These are phyloP conservation scores for Hoplostethus mediterraneus DNA, from an alignment of 2,797 vertebrate genomes.

Conservation along the genomic window DNA sequence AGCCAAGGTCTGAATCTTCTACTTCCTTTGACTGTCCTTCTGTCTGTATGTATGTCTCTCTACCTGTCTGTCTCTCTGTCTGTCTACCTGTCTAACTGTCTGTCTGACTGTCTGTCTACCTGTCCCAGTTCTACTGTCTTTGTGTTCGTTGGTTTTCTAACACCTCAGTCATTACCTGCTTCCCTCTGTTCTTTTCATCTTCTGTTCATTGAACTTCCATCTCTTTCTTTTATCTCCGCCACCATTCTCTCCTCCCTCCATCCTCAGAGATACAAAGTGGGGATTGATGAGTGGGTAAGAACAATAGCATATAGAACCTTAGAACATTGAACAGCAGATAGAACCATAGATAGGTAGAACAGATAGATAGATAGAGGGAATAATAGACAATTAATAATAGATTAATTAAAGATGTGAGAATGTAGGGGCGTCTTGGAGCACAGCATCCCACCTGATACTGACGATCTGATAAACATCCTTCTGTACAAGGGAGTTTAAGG, in stretches of 20 bases:
- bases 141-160: too few relatives aligned
- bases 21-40: not conserved
- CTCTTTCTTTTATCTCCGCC: too few relatives aligned
- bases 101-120: slow-evolving; percentile 2
- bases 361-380: too few relatives aligned
- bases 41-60: not conserved
- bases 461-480: too few relatives aligned
- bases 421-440: too few relatives aligned
- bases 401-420: too few relatives aligned
- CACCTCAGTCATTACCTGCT: too few relatives aligned
- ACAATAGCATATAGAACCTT: slow-evolving; percentile 5
- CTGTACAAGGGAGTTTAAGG: too few relatives aligned
- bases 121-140: too few relatives aligned
- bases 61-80: not conserved
- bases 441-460: too few relatives aligned
- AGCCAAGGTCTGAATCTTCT: slow-evolving; percentile 74
- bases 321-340: not conserved
- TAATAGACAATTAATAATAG: too few relatives aligned
- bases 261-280: slow-evolving; percentile 60
- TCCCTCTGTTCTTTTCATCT: not conserved
- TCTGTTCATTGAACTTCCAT: not conserved
- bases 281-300: slow-evolving; percentile 62
- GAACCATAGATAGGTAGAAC: too few relatives aligned
- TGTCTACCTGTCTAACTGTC: not conserved
- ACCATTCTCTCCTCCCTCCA: not conserved